These are phyloP conservation scores for Pinctada fucata DNA, from an alignment of 2,888 invertebrate genomes.

Conservation along the genomic window DNA sequence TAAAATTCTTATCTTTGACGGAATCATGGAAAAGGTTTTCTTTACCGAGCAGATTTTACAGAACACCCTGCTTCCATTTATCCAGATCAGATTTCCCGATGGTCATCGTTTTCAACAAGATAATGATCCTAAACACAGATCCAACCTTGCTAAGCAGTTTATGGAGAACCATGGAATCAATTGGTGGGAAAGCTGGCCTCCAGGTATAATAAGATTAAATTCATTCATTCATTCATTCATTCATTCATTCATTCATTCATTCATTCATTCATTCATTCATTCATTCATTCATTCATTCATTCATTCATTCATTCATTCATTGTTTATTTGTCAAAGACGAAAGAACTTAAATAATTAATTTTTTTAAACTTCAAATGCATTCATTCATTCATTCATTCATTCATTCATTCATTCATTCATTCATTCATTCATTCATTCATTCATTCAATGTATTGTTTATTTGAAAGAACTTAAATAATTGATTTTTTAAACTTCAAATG, in stretches of 20 bases:
- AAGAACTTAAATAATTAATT: too few relatives aligned
- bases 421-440: too few relatives aligned
- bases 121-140: slow-evolving; percentile 44
- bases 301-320: too few relatives aligned
- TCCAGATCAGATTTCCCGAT: slow-evolving; percentile 17
- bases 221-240: neutral
- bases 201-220: slow-evolving; percentile 20
- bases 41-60: slow-evolving; percentile 31
- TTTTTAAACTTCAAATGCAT: too few relatives aligned
- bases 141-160: slow-evolving; percentile 29
- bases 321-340: too few relatives aligned
- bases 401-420: too few relatives aligned
- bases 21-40: slow-evolving; percentile 36
- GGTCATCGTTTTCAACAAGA: slow-evolving; percentile 41
- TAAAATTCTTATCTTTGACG: slow-evolving; percentile 33
- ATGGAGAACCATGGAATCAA: slow-evolving; percentile 40
- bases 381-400: too few relatives aligned
- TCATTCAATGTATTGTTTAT: too few relatives aligned
- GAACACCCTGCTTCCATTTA: slow-evolving; percentile 28
- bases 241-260: neutral
- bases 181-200: slow-evolving; percentile 36
- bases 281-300: too few relatives aligned
- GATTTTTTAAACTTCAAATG: too few relatives aligned
- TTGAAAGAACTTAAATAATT: too few relatives aligned
- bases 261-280: neutral